Percentiles rank a stretch among this genome's conserved stretches.
Evolutionary conservation across 2,113 vertebrate species (phyloP).

Genomic region (Otolemur garnettii): DNA sequence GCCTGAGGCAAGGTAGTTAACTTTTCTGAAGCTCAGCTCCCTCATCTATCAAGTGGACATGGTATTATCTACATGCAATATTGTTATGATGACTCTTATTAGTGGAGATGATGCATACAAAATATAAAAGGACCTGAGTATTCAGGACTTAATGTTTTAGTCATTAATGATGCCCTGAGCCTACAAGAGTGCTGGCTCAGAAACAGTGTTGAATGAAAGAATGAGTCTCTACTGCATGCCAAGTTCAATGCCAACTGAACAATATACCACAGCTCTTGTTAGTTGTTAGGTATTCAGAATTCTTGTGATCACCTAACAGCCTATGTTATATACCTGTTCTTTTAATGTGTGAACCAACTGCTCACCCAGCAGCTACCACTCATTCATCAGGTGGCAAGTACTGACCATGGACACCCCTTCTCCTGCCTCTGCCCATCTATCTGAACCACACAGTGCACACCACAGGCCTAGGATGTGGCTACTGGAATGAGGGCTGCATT

Average conservation of each 20-base stretch:
- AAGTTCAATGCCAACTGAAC: background rate
- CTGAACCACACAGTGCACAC: background rate
- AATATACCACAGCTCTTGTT: background rate
- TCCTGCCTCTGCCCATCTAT: background rate
- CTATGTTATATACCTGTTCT: background rate
- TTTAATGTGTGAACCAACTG: background rate
- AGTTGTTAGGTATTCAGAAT: background rate
- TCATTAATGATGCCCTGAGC: background rate
- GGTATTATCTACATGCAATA: background rate
- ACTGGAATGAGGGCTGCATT: fast-evolving
- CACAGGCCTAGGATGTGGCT: background rate
- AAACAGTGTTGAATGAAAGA: background rate
- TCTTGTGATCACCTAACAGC: background rate
- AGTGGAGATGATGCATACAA: background rate
- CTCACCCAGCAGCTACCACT: background rate
- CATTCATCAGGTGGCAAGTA: background rate
- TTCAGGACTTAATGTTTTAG: background rate
- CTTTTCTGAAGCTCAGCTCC: background rate
- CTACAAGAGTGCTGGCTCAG: background rate
- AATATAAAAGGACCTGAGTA: background rate
- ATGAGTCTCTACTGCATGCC: background rate
- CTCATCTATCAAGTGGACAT: background rate
- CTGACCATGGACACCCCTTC: background rate
- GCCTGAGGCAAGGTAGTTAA: background rate
- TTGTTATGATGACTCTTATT: background rate